A percentile compares a stretch with the other conserved stretches of the same genome.
These are phyloP conservation scores for Sabellastarte sp. DNA, from an alignment of 2,888 invertebrate genomes.

Conservation along the genomic window DNA sequence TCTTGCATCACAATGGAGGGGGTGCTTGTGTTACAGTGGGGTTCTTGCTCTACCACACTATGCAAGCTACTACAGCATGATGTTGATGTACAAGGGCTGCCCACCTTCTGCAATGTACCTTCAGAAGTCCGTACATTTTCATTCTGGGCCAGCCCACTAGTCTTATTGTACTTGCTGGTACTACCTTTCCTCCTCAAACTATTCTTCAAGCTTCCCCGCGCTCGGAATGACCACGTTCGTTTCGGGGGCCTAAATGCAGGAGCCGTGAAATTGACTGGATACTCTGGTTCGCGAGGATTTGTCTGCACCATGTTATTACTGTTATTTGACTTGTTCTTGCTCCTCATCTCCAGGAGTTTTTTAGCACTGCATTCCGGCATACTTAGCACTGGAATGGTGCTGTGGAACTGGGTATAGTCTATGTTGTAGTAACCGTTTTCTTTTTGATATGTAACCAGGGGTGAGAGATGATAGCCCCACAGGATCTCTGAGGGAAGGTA, in stretches of 20 bases:
- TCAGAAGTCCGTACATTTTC: no score
- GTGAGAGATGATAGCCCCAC: slow-evolving; percentile 1
- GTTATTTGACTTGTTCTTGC: not conserved
- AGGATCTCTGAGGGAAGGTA: slow-evolving; percentile 5
- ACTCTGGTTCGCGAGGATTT: not conserved
- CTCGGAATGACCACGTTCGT: not conserved
- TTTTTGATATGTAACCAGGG: slow-evolving; percentile 2
- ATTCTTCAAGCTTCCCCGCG: not conserved
- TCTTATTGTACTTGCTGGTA: not conserved
- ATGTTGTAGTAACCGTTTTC: not conserved
- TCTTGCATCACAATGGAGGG: no score
- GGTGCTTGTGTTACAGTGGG: no score
- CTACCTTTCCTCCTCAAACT: not conserved
- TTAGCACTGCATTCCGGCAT: slow-evolving; percentile 2
- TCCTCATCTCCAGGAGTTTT: not conserved
- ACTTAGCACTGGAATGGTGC: not conserved
- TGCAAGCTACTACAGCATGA: no score
- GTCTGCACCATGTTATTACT: not conserved
- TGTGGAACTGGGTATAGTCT: slow-evolving; percentile 1
- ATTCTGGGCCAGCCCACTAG: no score
- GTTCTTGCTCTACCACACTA: no score
- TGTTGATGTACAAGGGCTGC: no score
- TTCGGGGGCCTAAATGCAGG: not conserved
- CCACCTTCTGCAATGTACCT: no score
- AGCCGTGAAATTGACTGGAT: not conserved